Percentiles rank a stretch among this genome's conserved stretches.
Conservation (phyloP, 2,797 vertebrate species). For the Mormyrus proboscirostris region DNA sequence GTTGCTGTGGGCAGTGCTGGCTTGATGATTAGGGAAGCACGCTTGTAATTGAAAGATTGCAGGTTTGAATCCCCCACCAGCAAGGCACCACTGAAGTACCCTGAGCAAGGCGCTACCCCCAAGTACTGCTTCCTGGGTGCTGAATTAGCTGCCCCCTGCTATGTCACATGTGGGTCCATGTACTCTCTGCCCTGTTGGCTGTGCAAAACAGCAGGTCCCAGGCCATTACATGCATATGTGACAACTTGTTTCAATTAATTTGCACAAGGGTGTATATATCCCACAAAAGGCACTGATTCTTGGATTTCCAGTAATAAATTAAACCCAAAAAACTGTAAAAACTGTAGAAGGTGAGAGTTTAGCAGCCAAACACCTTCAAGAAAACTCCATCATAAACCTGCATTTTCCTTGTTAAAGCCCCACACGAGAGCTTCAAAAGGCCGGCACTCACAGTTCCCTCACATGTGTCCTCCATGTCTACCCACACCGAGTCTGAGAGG, state of each 20-base stretch:
- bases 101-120: too few relatives aligned
- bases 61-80: too few relatives aligned
- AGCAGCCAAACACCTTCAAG: neutral
- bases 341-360: neutral
- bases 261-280: neutral
- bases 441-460: slow-evolving; percentile 53
- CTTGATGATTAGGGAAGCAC: too few relatives aligned
- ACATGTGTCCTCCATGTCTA: slow-evolving; percentile 61
- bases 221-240: neutral
- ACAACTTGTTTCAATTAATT: neutral
- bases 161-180: too few relatives aligned
- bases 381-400: neutral
- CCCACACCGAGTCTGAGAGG: slow-evolving; percentile 62
- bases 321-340: neutral
- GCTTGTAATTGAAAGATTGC: too few relatives aligned
- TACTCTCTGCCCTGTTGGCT: too few relatives aligned
- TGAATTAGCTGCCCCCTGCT: too few relatives aligned
- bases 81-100: too few relatives aligned
- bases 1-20: too few relatives aligned
- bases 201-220: neutral
- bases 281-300: neutral
- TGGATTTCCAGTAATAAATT: neutral
- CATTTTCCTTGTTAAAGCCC: neutral
- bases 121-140: too few relatives aligned
- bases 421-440: neutral